Evolutionary conservation across 2,888 invertebrate genomes (phyloP).

Genomic region (Dysmachus trigonus): DNA sequence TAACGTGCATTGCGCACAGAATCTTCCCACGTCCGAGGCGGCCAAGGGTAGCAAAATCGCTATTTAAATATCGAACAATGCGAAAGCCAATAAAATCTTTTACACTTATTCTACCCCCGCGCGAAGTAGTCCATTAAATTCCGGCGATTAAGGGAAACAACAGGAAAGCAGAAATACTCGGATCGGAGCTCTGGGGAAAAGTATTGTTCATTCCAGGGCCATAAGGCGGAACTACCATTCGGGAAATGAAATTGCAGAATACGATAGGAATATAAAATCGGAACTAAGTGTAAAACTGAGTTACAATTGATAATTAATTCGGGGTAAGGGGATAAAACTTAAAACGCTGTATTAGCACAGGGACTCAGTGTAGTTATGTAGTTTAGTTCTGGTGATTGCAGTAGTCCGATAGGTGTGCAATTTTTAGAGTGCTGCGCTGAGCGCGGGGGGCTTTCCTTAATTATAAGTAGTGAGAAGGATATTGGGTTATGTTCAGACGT

Average conservation of each 20-base stretch:
- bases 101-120: neutral
- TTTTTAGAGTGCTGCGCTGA: neutral
- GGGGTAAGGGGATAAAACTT: neutral
- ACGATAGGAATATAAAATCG: conserved; percentile 9
- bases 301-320: conserved; percentile 17
- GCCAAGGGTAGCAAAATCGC: neutral
- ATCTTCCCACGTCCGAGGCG: neutral
- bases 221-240: neutral
- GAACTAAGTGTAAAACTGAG: neutral
- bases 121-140: conserved; percentile 6
- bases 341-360: neutral
- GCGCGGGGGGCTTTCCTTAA: neutral
- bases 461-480: neutral
- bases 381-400: neutral
- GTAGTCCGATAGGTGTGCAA: neutral
- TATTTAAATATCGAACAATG: neutral
- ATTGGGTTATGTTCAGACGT: neutral
- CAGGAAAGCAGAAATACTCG: neutral
- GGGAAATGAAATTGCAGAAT: conserved; percentile 6
- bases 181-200: neutral
- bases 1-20: neutral
- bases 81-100: neutral
- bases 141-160: neutral
- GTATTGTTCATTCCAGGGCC: neutral
- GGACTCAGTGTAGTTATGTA: neutral